phyloP scores from a whole-genome alignment of 2,888 invertebrate genomes.

The Caprella mutica region DNA sequence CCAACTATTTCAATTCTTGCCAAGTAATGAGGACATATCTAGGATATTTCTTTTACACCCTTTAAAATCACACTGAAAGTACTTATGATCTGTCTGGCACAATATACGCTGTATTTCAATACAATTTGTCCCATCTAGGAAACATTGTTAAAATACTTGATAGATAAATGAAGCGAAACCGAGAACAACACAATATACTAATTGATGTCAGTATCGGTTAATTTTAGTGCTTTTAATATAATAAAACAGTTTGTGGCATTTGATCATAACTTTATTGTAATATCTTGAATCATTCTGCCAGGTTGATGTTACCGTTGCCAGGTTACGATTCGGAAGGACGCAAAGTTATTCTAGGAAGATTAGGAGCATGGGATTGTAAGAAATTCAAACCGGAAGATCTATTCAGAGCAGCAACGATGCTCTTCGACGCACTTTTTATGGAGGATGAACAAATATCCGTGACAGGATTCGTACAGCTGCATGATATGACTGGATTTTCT shows the following conservation, averaged over 20 bases:
- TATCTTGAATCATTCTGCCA: neutral
- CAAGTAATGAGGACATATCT: too few species aligned
- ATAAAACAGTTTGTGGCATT: neutral
- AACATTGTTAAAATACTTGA: too few species aligned
- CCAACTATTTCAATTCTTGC: too few species aligned
- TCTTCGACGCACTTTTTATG: conserved; percentile 45
- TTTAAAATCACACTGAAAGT: too few species aligned
- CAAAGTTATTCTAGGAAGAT: conserved; percentile 46
- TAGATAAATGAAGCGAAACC: too few species aligned
- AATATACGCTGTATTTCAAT: too few species aligned
- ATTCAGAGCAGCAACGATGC: conserved; percentile 29
- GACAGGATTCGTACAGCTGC: conserved; percentile 44
- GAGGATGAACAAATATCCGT: conserved; percentile 49
- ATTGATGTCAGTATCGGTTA: neutral
- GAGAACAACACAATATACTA: too few species aligned
- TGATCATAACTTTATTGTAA: neutral
- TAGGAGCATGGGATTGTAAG: conserved; percentile 45
- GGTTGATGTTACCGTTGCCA: conserved; percentile 36
- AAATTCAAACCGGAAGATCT: conserved; percentile 29
- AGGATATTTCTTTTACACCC: too few species aligned
- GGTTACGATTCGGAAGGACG: conserved; percentile 43
- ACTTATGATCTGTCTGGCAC: too few species aligned
- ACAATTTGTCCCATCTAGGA: too few species aligned
- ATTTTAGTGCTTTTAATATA: too few species aligned
- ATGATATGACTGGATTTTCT: conserved; percentile 49